Evolutionary conservation across 2,113 vertebrate species (phyloP).

Genomic region (Pygoscelis antarcticus): DNA sequence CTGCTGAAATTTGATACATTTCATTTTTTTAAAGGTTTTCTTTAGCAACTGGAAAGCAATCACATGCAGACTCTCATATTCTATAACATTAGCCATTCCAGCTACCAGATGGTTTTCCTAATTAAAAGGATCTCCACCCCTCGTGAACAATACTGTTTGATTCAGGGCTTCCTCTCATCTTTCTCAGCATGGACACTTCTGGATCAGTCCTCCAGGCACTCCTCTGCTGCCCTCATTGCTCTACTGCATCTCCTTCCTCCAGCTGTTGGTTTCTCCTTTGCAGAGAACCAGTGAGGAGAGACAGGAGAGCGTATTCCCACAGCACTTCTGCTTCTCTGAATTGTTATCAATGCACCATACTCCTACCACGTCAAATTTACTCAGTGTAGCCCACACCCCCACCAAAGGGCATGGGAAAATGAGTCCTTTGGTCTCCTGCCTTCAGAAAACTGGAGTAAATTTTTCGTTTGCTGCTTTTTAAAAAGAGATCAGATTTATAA

Average conservation of each 20-base stretch:
- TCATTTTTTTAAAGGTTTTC: neutral
- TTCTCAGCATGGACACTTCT: neutral
- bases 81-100: neutral
- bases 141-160: neutral
- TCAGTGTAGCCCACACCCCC: accelerated
- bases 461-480: neutral
- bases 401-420: neutral
- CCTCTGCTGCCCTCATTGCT: neutral
- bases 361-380: neutral
- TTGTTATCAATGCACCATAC: neutral
- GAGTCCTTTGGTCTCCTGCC: neutral
- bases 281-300: neutral
- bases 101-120: neutral
- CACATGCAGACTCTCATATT: neutral
- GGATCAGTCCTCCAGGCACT: neutral
- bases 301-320: neutral
- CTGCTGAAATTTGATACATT: neutral
- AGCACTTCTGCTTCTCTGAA: neutral
- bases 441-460: neutral
- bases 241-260: neutral
- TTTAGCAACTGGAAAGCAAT: neutral
- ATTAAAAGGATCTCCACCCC: neutral
- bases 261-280: neutral
- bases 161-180: neutral
- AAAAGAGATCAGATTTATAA: neutral